Conservation (phyloP, 2,888 invertebrate species). For the Hypercompe scribonia region DNA sequence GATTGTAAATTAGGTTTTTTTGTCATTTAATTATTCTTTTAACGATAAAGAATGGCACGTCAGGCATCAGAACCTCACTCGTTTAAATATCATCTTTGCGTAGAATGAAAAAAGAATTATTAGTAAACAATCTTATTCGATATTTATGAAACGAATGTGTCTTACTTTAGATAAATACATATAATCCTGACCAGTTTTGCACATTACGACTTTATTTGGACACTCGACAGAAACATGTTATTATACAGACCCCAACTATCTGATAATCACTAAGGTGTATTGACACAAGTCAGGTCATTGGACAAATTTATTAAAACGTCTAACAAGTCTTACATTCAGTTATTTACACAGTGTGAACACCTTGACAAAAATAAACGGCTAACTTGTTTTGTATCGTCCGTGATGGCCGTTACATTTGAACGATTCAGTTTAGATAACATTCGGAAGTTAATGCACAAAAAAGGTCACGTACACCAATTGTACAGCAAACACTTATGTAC, state of each 20-base stretch:
- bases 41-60: too few relatives aligned
- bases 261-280: background rate
- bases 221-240: background rate
- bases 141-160: background rate
- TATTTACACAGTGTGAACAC: background rate
- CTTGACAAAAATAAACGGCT: slow-evolving; percentile 10
- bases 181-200: background rate
- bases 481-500: slow-evolving; percentile 10
- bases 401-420: slow-evolving; percentile 52
- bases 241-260: background rate
- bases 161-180: background rate
- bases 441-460: slow-evolving; percentile 45
- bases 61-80: too few relatives aligned
- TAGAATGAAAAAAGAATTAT: too few relatives aligned
- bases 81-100: background rate
- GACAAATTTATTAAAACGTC: slow-evolving; percentile 5
- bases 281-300: slow-evolving; percentile 3
- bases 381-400: slow-evolving; percentile 38
- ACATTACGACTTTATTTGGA: background rate
- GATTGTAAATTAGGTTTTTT: too few relatives aligned
- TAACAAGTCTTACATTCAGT: background rate
- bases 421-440: slow-evolving; percentile 45
- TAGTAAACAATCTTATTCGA: background rate
- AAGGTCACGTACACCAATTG: slow-evolving; percentile 41
- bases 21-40: too few relatives aligned